These are phyloP conservation scores for Pantherophis alleghaniensis DNA, from an alignment of 2,797 vertebrate species.

Conservation along the genomic window DNA sequence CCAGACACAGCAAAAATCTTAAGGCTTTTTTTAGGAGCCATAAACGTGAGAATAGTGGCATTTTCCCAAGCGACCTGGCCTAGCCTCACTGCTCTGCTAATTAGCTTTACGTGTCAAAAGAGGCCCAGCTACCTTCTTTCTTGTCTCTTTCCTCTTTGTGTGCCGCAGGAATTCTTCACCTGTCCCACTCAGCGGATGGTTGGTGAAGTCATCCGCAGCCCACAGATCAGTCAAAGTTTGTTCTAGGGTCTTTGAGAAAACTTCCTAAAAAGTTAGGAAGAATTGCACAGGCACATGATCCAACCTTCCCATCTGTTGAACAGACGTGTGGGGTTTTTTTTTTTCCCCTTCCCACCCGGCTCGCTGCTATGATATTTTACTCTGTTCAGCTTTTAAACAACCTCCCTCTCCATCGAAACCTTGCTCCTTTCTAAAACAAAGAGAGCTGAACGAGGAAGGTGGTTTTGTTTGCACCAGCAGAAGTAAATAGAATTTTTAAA, in stretches of 20 bases:
- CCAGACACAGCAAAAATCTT: conserved; percentile 40
- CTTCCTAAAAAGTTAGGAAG: neutral
- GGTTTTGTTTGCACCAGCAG: neutral
- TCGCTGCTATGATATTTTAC: conserved; percentile 24
- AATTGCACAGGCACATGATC: neutral
- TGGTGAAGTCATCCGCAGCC: neutral
- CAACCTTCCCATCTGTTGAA: neutral
- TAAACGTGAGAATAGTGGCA: conserved; percentile 20
- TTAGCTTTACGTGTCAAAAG: conserved; percentile 43
- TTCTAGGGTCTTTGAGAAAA: neutral
- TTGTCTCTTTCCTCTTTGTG: conserved; percentile 38
- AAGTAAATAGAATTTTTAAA: neutral
- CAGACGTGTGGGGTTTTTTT: neutral
- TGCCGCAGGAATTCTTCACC: conserved; percentile 16
- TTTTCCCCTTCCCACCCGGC: neutral
- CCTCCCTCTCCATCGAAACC: neutral
- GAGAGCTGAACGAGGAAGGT: neutral
- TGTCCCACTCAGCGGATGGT: conserved; percentile 1
- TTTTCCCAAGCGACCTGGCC: conserved; percentile 19
- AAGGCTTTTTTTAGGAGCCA: conserved; percentile 19
- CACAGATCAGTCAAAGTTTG: conserved; percentile 1
- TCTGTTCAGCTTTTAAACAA: conserved; percentile 4
- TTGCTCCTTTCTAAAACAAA: conserved; percentile 27
- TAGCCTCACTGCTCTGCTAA: conserved; percentile 52
- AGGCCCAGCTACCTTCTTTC: conserved; percentile 21